Evolutionary conservation across 2,113 vertebrate genomes (phyloP).

Genomic region (Ictidomys tridecemlineatus): DNA sequence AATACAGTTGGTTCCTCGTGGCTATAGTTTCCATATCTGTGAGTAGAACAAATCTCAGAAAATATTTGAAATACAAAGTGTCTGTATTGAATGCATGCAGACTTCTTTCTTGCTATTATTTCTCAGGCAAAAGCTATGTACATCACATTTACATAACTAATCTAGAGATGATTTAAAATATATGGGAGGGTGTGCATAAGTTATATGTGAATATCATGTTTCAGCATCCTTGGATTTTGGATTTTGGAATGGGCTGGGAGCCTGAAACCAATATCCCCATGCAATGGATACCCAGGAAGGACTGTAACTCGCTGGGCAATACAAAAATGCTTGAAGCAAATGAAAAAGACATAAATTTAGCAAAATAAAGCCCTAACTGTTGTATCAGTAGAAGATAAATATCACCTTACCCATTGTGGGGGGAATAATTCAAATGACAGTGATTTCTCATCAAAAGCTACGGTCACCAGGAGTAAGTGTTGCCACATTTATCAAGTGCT

Average conservation of each 20-base stretch:
- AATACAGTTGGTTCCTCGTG: neutral
- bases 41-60: neutral
- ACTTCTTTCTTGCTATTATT: neutral
- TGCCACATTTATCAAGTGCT: neutral
- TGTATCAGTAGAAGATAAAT: neutral
- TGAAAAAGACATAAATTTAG: neutral
- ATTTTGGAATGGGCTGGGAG: too few relatives aligned
- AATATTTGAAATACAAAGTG: neutral
- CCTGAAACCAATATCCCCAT: too few relatives aligned
- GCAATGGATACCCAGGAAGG: neutral
- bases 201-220: neutral
- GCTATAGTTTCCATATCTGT: neutral
- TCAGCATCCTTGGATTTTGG: neutral
- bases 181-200: neutral
- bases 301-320: neutral
- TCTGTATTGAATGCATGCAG: neutral
- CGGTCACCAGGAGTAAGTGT: neutral
- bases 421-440: neutral
- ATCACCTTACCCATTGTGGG: neutral
- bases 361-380: neutral
- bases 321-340: neutral
- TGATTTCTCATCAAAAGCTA: neutral
- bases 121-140: neutral
- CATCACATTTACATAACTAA: neutral
- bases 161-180: neutral